These are phyloP conservation scores for Trichogramma pretiosum DNA, from an alignment of 1,140 invertebrate species.

Conservation along the genomic window DNA sequence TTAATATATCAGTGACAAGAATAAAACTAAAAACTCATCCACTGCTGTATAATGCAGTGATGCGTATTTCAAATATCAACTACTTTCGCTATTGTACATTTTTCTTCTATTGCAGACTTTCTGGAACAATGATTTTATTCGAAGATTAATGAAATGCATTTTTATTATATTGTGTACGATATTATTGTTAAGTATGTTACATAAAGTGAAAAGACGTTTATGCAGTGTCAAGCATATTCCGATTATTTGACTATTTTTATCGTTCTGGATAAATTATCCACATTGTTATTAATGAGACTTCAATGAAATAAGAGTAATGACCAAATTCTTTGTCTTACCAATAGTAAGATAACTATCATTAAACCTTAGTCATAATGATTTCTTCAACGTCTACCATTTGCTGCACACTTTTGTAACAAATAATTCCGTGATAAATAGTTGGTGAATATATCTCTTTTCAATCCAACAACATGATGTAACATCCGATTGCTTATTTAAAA, in stretches of 20 bases:
- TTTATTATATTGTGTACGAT: constrained; percentile 11
- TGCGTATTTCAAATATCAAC: no score
- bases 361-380: constrained; percentile 12
- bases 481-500: constrained; percentile 39
- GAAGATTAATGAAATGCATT: constrained; percentile 10
- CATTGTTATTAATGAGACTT: constrained; percentile 4
- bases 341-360: constrained; percentile 7
- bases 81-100: no score
- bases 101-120: no score
- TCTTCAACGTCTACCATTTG: constrained; percentile 15
- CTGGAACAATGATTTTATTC: no score
- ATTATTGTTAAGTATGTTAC: constrained; percentile 1
- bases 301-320: constrained; percentile 15
- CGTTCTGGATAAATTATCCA: neutral
- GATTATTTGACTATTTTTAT: constrained; percentile 8
- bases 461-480: constrained; percentile 13
- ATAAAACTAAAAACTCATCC: constrained; percentile 2
- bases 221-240: constrained; percentile 11
- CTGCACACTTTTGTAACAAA: constrained; percentile 31
- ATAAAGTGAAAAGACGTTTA: neutral
- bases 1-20: neutral
- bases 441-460: constrained; percentile 20
- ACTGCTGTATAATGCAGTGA: constrained; percentile 5
- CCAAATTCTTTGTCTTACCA: constrained; percentile 21
- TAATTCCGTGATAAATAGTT: constrained; percentile 37